Conservation (phyloP, 1,140 invertebrate species). For the Rhizoglyphus robini region DNA sequence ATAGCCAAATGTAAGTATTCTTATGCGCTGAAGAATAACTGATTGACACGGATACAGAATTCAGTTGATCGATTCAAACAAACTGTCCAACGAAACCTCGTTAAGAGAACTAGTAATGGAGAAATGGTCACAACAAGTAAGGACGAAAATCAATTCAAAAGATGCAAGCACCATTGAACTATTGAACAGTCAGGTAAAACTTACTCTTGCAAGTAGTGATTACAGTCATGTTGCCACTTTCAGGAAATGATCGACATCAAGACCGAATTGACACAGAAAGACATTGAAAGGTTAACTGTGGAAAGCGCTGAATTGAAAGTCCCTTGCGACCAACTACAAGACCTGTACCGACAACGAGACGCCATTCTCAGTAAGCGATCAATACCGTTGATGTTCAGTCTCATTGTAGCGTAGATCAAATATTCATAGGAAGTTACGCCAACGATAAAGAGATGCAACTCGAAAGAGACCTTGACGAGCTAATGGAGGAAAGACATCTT, state of each 20-base stretch:
- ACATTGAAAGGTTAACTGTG: slow-evolving; percentile 32
- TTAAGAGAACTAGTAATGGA: too few species aligned
- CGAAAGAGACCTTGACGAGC: slow-evolving; percentile 41
- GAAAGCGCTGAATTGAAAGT: slow-evolving; percentile 35
- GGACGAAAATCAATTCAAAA: too few species aligned
- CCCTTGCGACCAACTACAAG: slow-evolving; percentile 38
- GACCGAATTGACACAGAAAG: slow-evolving; percentile 29
- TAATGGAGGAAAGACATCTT: slow-evolving; percentile 40
- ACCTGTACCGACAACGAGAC: slow-evolving; percentile 42
- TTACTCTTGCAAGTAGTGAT: too few species aligned
- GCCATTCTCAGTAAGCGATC: slow-evolving; percentile 37
- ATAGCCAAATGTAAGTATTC: slow-evolving; percentile 22
- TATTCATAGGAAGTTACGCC: slow-evolving; percentile 43
- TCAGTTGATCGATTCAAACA: too few species aligned
- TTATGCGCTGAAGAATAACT: too few species aligned
- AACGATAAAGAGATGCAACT: slow-evolving; percentile 40
- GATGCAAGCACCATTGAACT: too few species aligned
- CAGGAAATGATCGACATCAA: slow-evolving; percentile 28
- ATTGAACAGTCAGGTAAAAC: too few species aligned
- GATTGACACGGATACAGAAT: too few species aligned
- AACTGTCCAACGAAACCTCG: too few species aligned
- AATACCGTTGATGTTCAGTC: neutral
- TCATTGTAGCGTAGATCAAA: slow-evolving; percentile 32
- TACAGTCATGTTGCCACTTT: too few species aligned
- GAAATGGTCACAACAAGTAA: too few species aligned